Base-by-base conservation (phyloP, 2,797 vertebrate genomes). In the Argentina silus region DNA sequence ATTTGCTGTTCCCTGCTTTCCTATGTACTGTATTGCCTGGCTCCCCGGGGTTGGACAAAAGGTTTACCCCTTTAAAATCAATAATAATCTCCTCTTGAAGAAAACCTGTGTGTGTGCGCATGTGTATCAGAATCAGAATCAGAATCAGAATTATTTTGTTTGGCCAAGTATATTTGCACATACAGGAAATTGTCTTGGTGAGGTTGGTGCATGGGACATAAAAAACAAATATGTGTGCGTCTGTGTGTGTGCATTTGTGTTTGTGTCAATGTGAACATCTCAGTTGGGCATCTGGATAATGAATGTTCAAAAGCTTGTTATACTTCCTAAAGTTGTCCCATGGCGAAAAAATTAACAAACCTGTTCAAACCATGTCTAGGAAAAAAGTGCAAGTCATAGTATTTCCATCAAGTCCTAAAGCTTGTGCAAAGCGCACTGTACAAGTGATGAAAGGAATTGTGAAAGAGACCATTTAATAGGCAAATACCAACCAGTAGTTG, bases 1-100 rank as follows among this genome's bases (percentile, higher is more conserved):
- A 62, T 68, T 15, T 78, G 74, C 59, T 64, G 67, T 81, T 77
- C 57, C 23, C 61, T 70, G 78, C 69, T 77, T 67, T 17, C 56
- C 65, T 85, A 59, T 9, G n/a, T 69, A 69, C 68, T 79, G 72
- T 59, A 8, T 59, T 21, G n/a, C 56, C 56, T 59, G 56, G 19
- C 56, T 59, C 2, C 12, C 56, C 74, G 36, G 75, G 70, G 14
- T n/a, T 78, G 60, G 56, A n/a, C 21, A 53, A 60, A 70, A 50
- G 44, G 64, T 59, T 14, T 48, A 69, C 19, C 3, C 43, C 19
- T n/a, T 14, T 9, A 6, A 12, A 61, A 53, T 55, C 7, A 1
- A 45, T 67, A 9, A 23, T 66, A 0, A 15, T 27, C 6, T 19
- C 7, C 19, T 14, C 21, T 47, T 66, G 45, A 23, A 19, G 55